Percentiles rank a stretch among this genome's conserved stretches.
Conservation (phyloP, 2,888 invertebrate genomes). For the Pardosa pseudoannulata region DNA sequence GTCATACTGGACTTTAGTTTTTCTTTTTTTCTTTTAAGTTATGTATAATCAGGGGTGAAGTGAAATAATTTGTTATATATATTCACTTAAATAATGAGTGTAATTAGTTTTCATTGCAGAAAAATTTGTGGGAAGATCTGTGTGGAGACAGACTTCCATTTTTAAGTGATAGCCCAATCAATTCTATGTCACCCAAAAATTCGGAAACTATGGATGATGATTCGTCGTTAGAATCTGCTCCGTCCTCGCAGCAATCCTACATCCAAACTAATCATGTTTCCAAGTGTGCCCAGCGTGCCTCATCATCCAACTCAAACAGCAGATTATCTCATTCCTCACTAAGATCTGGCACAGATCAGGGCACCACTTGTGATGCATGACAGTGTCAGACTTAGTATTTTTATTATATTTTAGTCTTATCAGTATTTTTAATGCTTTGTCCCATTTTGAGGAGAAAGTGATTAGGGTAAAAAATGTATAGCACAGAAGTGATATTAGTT, state of each 20-base stretch:
- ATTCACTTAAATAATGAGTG: too few relatives aligned
- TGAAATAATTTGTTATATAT: too few relatives aligned
- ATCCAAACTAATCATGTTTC: conserved; percentile 50
- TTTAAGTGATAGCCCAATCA: conserved; percentile 59
- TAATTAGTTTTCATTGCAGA: conserved; percentile 56
- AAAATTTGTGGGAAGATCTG: conserved; percentile 68
- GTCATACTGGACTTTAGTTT: not conserved
- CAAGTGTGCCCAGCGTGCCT: conserved; percentile 33
- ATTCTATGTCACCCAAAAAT: conserved; percentile 54
- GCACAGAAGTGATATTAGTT: not conserved
- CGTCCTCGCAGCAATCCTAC: conserved; percentile 51
- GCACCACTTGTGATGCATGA: conserved; percentile 50
- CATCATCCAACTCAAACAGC: conserved; percentile 26
- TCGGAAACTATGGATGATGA: conserved; percentile 65
- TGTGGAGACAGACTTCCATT: conserved; percentile 68
- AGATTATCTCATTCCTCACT: conserved; percentile 9
- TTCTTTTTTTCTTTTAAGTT: not conserved
- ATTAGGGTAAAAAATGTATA: not conserved
- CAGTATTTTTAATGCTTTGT: conserved; percentile 10
- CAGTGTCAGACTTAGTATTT: not conserved
- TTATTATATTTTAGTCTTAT: not conserved
- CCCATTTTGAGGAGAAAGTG: not conserved
- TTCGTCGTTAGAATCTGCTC: conserved; percentile 47
- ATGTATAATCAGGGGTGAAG: too few relatives aligned
- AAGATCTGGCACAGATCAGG: conserved; percentile 27